Base-by-base conservation (phyloP, 1,140 invertebrate species). In the Pseudomyrmex flavicornis region DNA sequence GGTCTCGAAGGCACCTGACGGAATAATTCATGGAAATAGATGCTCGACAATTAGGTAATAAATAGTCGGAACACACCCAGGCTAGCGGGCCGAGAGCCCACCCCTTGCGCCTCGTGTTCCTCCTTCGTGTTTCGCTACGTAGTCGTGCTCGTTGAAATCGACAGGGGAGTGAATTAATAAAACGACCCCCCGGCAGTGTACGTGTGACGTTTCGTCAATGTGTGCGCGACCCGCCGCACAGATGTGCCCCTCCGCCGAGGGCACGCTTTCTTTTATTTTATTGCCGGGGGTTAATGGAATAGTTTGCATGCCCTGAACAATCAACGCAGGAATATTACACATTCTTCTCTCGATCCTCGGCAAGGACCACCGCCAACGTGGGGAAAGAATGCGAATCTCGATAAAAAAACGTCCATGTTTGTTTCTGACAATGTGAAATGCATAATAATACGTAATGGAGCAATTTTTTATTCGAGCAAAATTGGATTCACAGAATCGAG, bases 91-190 rank as follows among this genome's bases (percentile, higher is more conserved):
- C 65, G 54, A 48, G 35, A 35, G 5, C 35, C 48, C 65, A 68
- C 74, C 61, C 83, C 58, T 58, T 59, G 15, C 70, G 69, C 26
- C 22, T 77, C 35, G 35, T 35, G 56, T 15, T 54, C 2, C 61
- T 54, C 52, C 46, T 17, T 89, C 70, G 44, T 3, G 46, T 77
- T 75, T 87, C 72, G 61, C 48, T 61, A 74, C 58, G 66, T 35
- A 35, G 35, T 76, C 79, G 82, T 59, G 63, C 63, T 82, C 77
- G 84, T 75, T 86, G 83, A 83, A 73, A 83, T 90, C 77, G 74
- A 75, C 75, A 73, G 75, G 87, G 85, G 85, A 91, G 90, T 90
- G 90, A 92, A 92, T 91, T 91, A 92, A 92, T 91, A 90, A 91
- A 92, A 92, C 84, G 82, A 89, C 92, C 92, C 92, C 91, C 88